phyloP scores from a whole-genome alignment of 30 jellyfish, hydroid and myxozoan genomes.

The Turritopsis rubra region DNA sequence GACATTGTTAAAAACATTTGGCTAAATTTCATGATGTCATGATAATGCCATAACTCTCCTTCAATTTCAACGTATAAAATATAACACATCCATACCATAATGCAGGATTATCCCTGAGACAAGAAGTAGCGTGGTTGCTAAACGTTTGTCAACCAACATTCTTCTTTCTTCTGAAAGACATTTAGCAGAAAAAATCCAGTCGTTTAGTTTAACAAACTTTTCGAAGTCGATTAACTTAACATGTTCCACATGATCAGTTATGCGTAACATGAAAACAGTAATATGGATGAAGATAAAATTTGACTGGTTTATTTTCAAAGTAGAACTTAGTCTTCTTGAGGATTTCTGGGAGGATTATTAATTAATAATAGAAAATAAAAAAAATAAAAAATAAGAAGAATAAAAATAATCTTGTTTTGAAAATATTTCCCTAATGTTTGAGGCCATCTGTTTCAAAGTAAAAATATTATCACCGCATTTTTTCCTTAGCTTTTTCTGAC shows the following conservation, averaged over 20 bases:
- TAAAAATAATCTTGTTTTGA: not conserved
- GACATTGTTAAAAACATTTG: no score
- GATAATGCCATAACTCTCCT: not conserved
- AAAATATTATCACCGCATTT: not conserved
- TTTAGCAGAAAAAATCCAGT: not conserved
- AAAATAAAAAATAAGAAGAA: not conserved
- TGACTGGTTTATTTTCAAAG: not conserved
- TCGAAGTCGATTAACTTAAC: not conserved
- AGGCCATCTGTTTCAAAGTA: not conserved
- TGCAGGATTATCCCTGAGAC: not conserved
- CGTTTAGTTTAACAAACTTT: not conserved
- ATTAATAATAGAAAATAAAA: not conserved
- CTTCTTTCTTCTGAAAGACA: not conserved
- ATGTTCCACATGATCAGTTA: conserved; percentile 16
- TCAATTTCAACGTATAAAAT: not conserved
- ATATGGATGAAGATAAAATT: not conserved
- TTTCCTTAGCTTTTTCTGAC: not conserved
- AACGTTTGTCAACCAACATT: not conserved
- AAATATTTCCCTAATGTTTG: not conserved
- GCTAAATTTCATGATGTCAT: no score
- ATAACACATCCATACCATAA: not conserved
- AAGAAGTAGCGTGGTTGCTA: not conserved
- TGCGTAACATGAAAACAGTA: conserved; percentile 11
- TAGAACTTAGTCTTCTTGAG: not conserved
- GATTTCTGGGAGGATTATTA: not conserved